Evolutionary conservation across 2,888 invertebrate genomes (phyloP).

Genomic region (Caenorhabditis parvicauda): DNA sequence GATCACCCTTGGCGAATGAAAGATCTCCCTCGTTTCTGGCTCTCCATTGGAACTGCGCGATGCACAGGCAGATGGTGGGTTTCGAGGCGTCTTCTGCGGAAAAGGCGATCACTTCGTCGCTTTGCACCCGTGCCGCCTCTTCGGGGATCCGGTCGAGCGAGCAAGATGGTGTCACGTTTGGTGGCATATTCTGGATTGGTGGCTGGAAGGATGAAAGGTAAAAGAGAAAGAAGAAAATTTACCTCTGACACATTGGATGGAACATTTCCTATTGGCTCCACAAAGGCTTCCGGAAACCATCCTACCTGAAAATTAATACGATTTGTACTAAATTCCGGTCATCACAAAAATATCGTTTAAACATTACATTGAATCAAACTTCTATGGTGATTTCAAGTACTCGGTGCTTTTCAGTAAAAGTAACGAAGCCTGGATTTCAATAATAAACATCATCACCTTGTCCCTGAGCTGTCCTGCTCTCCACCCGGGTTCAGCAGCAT

Average conservation of each 20-base stretch:
- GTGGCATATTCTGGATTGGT: conserved; percentile 47
- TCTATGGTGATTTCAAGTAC: no score
- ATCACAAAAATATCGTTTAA: no score
- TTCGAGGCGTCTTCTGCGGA: neutral
- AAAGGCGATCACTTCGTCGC: neutral
- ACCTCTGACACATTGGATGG: conserved; percentile 15
- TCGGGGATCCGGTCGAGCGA: conserved; percentile 42
- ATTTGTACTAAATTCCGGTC: no score
- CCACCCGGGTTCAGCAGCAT: conserved; percentile 95
- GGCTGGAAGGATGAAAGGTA: conserved; percentile 10
- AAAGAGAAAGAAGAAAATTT: neutral
- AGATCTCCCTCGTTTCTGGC: conserved; percentile 71
- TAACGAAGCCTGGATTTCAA: neutral
- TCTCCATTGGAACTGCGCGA: conserved; percentile 68
- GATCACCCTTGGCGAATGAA: conserved; percentile 71
- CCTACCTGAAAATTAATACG: conserved; percentile 17
- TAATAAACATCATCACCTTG: conserved; percentile 70
- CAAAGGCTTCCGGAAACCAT: conserved; percentile 65
- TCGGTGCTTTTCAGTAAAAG: neutral
- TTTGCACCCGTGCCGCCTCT: conserved; percentile 17
- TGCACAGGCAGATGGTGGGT: conserved; percentile 29
- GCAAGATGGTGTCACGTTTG: conserved; percentile 41
- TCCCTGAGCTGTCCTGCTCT: conserved; percentile 86
- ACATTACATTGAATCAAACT: no score
- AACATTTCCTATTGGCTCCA: conserved; percentile 59